Percentiles rank a stretch among this genome's conserved stretches.
phyloP scores from a whole-genome alignment of 2,797 vertebrate genomes.

The Danio tinwini region DNA sequence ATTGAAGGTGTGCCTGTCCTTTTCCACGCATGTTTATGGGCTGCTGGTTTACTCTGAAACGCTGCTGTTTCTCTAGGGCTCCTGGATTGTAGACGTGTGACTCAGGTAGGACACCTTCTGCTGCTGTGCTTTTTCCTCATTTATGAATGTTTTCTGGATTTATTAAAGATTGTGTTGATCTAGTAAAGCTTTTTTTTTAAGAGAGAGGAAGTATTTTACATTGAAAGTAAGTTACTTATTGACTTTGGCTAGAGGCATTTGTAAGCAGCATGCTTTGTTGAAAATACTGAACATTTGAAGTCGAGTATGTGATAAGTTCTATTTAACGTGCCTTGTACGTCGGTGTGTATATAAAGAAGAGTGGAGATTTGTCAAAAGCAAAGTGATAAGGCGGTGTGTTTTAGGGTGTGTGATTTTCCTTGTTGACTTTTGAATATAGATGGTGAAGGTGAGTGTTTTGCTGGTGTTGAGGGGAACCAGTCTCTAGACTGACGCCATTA shows the following conservation, averaged over 20 bases:
- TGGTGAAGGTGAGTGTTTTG: constrained; percentile 28
- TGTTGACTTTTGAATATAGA: constrained; percentile 31
- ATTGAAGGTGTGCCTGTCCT: constrained; percentile 13
- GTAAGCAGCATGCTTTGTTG: not conserved
- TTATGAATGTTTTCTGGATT: not conserved
- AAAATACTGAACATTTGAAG: not conserved
- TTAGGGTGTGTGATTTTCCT: constrained; percentile 23
- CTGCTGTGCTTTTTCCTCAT: not conserved
- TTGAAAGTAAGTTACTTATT: constrained; percentile 23
- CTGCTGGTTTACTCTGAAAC: constrained; percentile 27
- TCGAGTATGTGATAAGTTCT: not conserved
- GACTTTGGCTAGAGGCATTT: constrained; percentile 12
- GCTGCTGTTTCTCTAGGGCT: constrained; percentile 43
- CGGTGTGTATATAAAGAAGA: not conserved
- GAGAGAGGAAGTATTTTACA: not conserved
- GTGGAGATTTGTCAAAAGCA: not conserved
- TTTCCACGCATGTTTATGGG: constrained; percentile 28
- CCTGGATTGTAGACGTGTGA: constrained; percentile 26
- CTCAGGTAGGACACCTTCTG: constrained; percentile 30
- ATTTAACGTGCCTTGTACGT: not conserved
- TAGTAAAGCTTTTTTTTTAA: not conserved
- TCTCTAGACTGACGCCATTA: constrained; percentile 2
- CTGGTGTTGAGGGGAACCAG: not conserved
- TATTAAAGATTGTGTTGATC: not conserved
- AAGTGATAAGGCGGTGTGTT: constrained; percentile 7